Percentiles rank a stretch among this genome's conserved stretches.
Conservation (phyloP, 2,888 invertebrate species). For the Blera fallax region DNA sequence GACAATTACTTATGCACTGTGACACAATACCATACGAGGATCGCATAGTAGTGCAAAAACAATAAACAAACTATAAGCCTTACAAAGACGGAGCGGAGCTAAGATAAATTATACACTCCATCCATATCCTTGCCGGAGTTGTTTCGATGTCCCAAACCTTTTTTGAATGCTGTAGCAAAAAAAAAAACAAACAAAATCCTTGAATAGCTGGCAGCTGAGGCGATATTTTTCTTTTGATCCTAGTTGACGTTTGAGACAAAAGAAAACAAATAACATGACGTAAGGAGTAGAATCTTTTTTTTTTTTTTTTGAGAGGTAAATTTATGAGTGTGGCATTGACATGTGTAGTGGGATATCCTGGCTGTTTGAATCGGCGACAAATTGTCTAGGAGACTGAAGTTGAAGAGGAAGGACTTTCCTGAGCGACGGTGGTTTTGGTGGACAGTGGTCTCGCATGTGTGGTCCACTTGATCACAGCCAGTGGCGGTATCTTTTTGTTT, state of each 20-base stretch:
- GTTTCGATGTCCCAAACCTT: conserved; percentile 6
- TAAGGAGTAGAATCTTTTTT: conserved; percentile 18
- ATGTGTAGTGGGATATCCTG: conserved; percentile 34
- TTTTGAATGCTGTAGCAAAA: not conserved
- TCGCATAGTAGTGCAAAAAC: conserved; percentile 39
- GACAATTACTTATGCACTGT: conserved; percentile 50
- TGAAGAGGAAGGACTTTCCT: not conserved
- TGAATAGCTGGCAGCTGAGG: conserved; percentile 43
- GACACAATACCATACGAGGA: conserved; percentile 34
- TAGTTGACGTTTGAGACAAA: conserved; percentile 58
- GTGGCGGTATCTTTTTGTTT: conserved; percentile 43
- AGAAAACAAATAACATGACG: conserved; percentile 57
- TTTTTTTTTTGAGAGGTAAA: conserved; percentile 19
- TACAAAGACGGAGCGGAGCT: not conserved
- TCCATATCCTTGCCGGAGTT: not conserved
- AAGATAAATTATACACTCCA: conserved; percentile 35
- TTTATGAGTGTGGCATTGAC: conserved; percentile 59
- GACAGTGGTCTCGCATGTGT: conserved; percentile 52
- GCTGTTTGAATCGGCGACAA: conserved; percentile 43
- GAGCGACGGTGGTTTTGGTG: conserved; percentile 39
- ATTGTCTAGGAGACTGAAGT: conserved; percentile 34
- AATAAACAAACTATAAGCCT: conserved; percentile 22
- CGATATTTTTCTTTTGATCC: conserved; percentile 50
- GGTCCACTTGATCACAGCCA: conserved; percentile 46
- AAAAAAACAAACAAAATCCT: conserved; percentile 9